A percentile compares a stretch with the other conserved stretches of the same genome.
phyloP scores from a whole-genome alignment of 2,888 invertebrate genomes.

The Cryptocheilus praepositus region DNA sequence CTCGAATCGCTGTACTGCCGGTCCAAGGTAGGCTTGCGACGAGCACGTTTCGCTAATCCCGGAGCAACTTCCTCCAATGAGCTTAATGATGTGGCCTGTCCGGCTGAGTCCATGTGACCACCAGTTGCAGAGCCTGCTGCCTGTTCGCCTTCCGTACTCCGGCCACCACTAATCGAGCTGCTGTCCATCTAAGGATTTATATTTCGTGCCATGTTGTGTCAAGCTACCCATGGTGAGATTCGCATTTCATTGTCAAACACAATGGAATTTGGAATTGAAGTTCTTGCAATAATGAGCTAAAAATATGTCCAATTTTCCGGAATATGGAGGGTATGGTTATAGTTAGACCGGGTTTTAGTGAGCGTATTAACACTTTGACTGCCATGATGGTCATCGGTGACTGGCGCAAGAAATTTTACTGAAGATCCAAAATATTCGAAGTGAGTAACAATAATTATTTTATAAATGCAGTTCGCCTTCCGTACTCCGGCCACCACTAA shows the following conservation, averaged over 20 bases:
- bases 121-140: constrained; percentile 45
- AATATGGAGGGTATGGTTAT: no score
- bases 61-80: constrained; percentile 75
- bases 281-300: no score
- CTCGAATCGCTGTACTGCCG: constrained; percentile 72
- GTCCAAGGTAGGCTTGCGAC: constrained; percentile 71
- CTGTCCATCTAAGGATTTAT: constrained; percentile 62
- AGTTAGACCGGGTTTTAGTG: no score
- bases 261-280: no score
- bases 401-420: no score
- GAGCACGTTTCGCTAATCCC: constrained; percentile 70
- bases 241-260: not conserved
- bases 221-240: no score
- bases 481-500: constrained; percentile 59
- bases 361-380: no score
- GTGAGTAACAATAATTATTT: no score
- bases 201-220: no score
- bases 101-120: constrained; percentile 67
- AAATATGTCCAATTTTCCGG: no score
- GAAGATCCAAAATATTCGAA: no score
- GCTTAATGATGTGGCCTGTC: constrained; percentile 73
- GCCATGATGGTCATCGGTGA: not conserved
- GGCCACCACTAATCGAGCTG: constrained; percentile 62
- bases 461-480: constrained; percentile 68
- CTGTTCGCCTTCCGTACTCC: constrained; percentile 63